Conservation (phyloP, 23 tunicate genomes). For the Corella eumyota region DNA sequence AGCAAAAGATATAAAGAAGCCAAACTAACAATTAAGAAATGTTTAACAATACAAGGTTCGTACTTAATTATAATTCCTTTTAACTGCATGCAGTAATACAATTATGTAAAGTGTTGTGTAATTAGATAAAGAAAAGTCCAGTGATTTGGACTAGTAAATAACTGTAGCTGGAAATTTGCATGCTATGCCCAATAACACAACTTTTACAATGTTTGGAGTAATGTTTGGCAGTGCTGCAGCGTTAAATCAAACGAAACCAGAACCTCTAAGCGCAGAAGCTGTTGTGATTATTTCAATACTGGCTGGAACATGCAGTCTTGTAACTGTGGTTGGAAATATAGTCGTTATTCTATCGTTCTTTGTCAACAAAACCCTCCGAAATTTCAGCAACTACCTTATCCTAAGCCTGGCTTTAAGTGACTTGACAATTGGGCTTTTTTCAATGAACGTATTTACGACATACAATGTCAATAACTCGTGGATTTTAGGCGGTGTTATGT, state of each 20-base stretch:
- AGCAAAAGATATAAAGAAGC: too few relatives aligned
- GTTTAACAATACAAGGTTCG: too few relatives aligned
- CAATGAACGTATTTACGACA: slow-evolving; percentile 73
- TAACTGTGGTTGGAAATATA: slow-evolving; percentile 65
- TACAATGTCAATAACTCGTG: slow-evolving; percentile 58
- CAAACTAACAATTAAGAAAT: too few relatives aligned
- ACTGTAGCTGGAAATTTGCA: background rate
- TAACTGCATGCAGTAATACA: too few relatives aligned
- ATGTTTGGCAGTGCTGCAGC: too few relatives aligned
- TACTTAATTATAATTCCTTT: too few relatives aligned
- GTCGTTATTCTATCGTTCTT: slow-evolving; percentile 65
- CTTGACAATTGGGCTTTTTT: slow-evolving; percentile 71
- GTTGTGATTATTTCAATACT: slow-evolving; percentile 8
- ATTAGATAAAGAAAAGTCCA: too few relatives aligned
- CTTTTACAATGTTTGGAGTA: too few relatives aligned
- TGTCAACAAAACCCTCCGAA: slow-evolving; percentile 59
- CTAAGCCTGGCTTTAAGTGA: slow-evolving; percentile 86
- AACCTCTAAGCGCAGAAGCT: background rate
- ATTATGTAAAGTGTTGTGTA: too few relatives aligned
- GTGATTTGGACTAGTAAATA: background rate
- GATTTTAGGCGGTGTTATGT: slow-evolving; percentile 71
- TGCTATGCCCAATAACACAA: too few relatives aligned
- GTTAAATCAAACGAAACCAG: too few relatives aligned
- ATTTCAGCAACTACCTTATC: slow-evolving; percentile 84
- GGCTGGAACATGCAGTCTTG: slow-evolving; percentile 61